Evolutionary conservation across 2,113 vertebrate genomes (phyloP).

Genomic region (Corynorhinus townsendii): DNA sequence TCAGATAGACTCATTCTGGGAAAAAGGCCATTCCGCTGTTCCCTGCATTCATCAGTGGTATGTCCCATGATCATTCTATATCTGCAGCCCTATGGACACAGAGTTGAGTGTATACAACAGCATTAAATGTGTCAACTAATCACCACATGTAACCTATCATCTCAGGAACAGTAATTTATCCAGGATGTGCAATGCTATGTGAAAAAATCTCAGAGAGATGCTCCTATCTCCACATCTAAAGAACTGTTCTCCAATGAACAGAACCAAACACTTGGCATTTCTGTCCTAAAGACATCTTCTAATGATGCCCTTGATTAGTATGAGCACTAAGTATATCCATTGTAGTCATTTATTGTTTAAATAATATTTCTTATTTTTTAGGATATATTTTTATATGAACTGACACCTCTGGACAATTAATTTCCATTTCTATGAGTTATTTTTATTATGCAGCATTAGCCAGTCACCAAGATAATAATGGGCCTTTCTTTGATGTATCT

Average conservation of each 20-base stretch:
- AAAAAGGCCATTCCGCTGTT: neutral
- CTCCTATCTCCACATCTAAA: neutral
- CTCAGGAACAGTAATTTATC: neutral
- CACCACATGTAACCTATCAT: neutral
- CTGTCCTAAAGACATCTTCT: neutral
- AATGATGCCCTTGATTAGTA: neutral
- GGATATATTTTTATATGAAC: neutral
- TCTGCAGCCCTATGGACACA: neutral
- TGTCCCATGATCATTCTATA: neutral
- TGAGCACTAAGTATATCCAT: neutral
- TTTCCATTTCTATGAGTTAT: constrained; percentile 45
- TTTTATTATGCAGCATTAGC: neutral
- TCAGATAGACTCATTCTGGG: neutral
- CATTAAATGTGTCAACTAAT: neutral
- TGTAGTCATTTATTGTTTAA: neutral
- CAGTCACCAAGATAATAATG: constrained; percentile 19
- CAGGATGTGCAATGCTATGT: neutral
- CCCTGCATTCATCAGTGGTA: neutral
- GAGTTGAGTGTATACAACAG: neutral
- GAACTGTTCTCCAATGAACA: neutral
- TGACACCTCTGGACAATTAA: constrained; percentile 15
- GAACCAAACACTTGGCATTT: neutral
- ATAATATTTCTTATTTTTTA: neutral
- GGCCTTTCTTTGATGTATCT: constrained; percentile 55
- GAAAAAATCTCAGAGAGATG: neutral